Conservation (phyloP, 2,113 vertebrate genomes). For the Petroica traversi region DNA sequence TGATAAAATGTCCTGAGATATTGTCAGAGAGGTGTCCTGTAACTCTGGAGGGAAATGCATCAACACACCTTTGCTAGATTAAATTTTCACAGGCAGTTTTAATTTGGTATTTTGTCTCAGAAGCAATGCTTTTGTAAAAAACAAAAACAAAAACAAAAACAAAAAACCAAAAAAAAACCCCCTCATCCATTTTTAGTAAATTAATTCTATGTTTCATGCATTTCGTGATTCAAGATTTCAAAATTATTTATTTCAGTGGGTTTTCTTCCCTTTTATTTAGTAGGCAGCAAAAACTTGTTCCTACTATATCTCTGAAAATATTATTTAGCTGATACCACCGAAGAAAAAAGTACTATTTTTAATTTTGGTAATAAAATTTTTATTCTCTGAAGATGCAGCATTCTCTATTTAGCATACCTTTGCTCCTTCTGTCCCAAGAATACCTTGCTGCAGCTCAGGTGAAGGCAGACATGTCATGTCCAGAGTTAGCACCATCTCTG, state of each 20-base stretch:
- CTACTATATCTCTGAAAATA: not conserved
- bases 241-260: not conserved
- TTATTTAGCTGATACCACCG: not conserved
- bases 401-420: too few species aligned
- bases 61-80: not conserved
- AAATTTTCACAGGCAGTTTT: not conserved
- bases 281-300: not conserved
- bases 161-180: too few species aligned
- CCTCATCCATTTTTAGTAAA: not conserved
- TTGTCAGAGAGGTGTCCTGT: accelerated
- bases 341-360: not conserved
- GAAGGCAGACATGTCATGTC: not conserved
- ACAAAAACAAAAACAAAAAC: too few species aligned
- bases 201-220: not conserved
- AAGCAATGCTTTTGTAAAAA: accelerated
- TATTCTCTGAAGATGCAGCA: not conserved
- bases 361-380: not conserved
- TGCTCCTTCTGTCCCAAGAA: too few species aligned
- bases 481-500: not conserved
- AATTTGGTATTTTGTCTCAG: not conserved
- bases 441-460: accelerated
- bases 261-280: not conserved
- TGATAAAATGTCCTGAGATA: not conserved
- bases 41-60: not conserved
- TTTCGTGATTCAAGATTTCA: not conserved